Conservation (phyloP, 2,888 invertebrate genomes). For the Gasteruption jaculator region DNA sequence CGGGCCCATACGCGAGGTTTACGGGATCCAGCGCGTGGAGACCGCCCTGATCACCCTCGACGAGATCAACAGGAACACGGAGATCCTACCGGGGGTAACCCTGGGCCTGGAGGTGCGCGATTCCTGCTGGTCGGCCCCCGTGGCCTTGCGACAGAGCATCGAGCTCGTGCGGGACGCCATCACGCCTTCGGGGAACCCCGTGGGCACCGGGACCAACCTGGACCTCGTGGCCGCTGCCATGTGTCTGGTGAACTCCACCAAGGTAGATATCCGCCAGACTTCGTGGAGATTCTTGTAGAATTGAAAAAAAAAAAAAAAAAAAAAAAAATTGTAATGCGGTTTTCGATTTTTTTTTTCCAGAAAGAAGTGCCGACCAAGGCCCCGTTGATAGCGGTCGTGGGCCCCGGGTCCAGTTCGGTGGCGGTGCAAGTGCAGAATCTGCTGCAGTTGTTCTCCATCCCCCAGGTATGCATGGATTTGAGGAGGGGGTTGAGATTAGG, state of each 20-base stretch:
- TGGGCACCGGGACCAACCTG: too few relatives aligned
- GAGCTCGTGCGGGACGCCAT: slow-evolving; percentile 70
- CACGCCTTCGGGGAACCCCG: too few relatives aligned
- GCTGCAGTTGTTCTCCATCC: slow-evolving; percentile 64
- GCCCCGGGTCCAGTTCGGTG: slow-evolving; percentile 70
- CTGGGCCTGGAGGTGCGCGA: slow-evolving; percentile 50
- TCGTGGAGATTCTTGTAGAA: not conserved
- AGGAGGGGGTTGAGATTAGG: too few relatives aligned
- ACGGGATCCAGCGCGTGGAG: slow-evolving; percentile 40
- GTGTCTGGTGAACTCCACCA: slow-evolving; percentile 22
- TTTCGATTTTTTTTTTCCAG: not conserved
- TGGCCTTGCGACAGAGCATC: slow-evolving; percentile 73
- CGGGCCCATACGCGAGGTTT: slow-evolving; percentile 35
- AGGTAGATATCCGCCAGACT: slow-evolving; percentile 16
- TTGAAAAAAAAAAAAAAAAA: not conserved
- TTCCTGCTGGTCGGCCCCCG: slow-evolving; percentile 71
- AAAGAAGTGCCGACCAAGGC: slow-evolving; percentile 34
- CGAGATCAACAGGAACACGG: slow-evolving; percentile 59
- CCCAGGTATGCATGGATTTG: too few relatives aligned
- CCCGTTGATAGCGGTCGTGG: slow-evolving; percentile 66
- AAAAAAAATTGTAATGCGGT: too few relatives aligned
- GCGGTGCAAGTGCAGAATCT: slow-evolving; percentile 73
- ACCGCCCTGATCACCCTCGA: slow-evolving; percentile 51
- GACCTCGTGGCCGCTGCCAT: too few relatives aligned
- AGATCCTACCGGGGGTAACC: slow-evolving; percentile 60